Conservation (phyloP, 1,140 invertebrate species). For the Hormaphis cornu region DNA sequence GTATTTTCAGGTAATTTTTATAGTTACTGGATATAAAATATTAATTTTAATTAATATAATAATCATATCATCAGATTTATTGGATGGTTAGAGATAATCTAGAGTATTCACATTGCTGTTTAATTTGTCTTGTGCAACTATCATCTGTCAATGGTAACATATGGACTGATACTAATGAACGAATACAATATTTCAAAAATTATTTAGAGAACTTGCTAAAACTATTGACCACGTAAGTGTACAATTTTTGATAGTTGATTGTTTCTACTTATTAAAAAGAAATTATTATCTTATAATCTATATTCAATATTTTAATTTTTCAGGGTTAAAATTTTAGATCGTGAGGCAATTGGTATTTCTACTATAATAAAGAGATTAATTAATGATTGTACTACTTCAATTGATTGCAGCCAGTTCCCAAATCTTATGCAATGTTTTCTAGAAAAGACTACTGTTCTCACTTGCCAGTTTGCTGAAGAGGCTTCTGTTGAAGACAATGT, state of each 20-base stretch:
- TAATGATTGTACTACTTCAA: neutral
- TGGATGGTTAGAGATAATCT: conserved; percentile 67
- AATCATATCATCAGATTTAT: conserved; percentile 52
- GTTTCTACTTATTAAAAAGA: neutral
- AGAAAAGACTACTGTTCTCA: conserved; percentile 54
- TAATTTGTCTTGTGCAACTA: conserved; percentile 72
- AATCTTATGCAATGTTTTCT: conserved; percentile 42
- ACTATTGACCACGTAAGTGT: conserved; percentile 46
- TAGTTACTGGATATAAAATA: neutral
- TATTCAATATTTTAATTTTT: conserved; percentile 22
- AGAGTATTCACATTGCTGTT: conserved; percentile 61
- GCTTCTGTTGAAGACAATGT: conserved; percentile 67
- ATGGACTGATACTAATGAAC: conserved; percentile 49
- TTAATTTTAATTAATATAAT: neutral
- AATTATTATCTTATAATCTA: neutral
- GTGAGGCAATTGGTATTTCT: conserved; percentile 56
- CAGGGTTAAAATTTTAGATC: conserved; percentile 52
- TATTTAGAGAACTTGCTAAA: conserved; percentile 62
- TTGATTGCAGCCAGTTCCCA: conserved; percentile 43
- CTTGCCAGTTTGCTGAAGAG: conserved; percentile 62
- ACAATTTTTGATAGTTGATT: neutral
- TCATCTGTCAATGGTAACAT: conserved; percentile 64
- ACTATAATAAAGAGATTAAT: conserved; percentile 21
- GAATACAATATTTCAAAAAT: conserved; percentile 58
- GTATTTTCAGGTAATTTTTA: conserved; percentile 56